A percentile compares a stretch with the other conserved stretches of the same genome.
phyloP scores from a whole-genome alignment of 2,888 invertebrate species.

The Calliopum simillimum region DNA sequence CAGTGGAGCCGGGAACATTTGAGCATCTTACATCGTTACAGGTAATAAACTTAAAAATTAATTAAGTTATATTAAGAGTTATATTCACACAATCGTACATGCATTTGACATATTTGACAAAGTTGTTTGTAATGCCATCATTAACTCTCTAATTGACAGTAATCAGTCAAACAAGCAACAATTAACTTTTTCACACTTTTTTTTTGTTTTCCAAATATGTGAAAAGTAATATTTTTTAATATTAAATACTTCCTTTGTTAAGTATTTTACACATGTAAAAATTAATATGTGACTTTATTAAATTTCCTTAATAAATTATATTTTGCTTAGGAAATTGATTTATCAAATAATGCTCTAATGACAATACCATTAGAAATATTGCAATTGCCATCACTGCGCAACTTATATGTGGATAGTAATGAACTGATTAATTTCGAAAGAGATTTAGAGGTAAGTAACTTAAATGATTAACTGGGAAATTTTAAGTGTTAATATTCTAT shows the following conservation, averaged over 20 bases:
- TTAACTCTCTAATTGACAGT: not conserved
- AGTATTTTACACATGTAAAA: not conserved
- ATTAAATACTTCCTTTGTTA: not conserved
- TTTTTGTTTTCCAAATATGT: not conserved
- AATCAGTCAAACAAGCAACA: constrained; percentile 5
- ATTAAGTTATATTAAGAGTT: not conserved
- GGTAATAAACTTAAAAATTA: constrained; percentile 51
- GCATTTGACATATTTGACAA: not conserved
- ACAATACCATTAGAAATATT: constrained; percentile 67
- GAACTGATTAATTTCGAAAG: constrained; percentile 56
- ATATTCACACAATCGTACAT: no score
- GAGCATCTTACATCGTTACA: constrained; percentile 60
- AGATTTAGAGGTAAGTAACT: constrained; percentile 54
- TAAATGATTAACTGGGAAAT: not conserved
- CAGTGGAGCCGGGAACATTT: constrained; percentile 66
- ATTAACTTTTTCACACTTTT: constrained; percentile 8
- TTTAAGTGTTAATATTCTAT: not conserved
- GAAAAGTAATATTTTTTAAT: not conserved
- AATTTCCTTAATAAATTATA: not conserved
- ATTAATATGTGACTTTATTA: not conserved
- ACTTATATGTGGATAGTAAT: constrained; percentile 71
- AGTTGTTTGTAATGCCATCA: not conserved
- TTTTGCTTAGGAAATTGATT: constrained; percentile 64
- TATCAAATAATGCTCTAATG: constrained; percentile 65
- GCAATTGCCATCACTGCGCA: constrained; percentile 72